Percentiles rank a stretch among this genome's conserved stretches.
Conservation (phyloP, 2,113 vertebrate genomes). For the Callithrix jacchus region DNA sequence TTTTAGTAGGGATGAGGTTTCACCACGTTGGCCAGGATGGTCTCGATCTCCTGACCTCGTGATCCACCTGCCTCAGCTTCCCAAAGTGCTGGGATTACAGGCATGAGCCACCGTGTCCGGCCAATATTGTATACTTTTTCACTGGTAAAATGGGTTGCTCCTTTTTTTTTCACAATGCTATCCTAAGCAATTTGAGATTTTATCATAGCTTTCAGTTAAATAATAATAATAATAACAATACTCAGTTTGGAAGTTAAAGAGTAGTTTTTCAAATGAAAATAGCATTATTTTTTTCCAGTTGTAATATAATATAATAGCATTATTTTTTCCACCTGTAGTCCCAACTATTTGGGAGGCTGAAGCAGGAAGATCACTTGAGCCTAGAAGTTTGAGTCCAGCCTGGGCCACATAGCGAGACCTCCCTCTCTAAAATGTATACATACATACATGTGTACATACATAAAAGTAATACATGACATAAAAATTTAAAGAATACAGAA, state of each 20-base stretch:
- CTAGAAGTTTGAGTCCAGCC: no score
- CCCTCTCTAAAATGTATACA: no score
- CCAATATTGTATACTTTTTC: background rate
- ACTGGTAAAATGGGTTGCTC: constrained; percentile 39
- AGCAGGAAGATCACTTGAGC: no score
- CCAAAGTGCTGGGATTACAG: no score
- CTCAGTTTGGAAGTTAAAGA: constrained; percentile 31
- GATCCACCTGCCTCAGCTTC: no score
- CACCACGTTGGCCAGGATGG: no score
- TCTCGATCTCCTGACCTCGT: no score
- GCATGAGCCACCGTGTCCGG: no score
- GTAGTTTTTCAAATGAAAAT: constrained; percentile 47
- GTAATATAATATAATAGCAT: no score
- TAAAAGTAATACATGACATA: background rate
- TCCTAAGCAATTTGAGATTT: constrained; percentile 14
- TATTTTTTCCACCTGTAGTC: background rate
- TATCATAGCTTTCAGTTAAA: constrained; percentile 40
- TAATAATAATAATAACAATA: background rate
- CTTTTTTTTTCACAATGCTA: background rate
- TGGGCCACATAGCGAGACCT: no score
- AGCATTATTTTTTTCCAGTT: background rate
- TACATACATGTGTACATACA: background rate
- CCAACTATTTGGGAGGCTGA: no score
- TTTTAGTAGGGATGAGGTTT: no score
- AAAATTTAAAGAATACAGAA: background rate